Base-by-base conservation (phyloP, 1,140 invertebrate genomes). In the Pararge aegeria region DNA sequence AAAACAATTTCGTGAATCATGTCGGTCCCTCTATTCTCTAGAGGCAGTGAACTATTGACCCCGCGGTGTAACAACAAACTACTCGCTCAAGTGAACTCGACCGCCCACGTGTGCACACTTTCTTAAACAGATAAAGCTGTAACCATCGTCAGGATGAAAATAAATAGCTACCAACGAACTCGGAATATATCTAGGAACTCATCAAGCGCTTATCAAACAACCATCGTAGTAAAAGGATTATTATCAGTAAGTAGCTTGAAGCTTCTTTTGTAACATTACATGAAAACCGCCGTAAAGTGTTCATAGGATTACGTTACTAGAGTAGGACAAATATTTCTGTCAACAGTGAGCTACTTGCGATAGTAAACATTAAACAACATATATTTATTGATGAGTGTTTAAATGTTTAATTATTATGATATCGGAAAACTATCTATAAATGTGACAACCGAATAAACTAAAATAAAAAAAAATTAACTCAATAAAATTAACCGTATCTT, bases 1-100 rank as follows among this genome's bases (percentile, higher is more conserved):
- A 75, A 75, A 78, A 64, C 72, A 72, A 73, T 72, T 78, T 69
- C 37, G 62, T 86, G 81, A 87, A 67, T 86, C 83, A 86, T 70
- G 55, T 62, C 68, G 74, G 74, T 61, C 70, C 61, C 52, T 73
- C 69, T 84, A 70, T 79, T 72, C 74, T 74, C 37, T 70, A 61
- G 61, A 66, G 68, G 66, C 72, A 70, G 66, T 81, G 78, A 83
- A 78, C 78, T 56, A 72, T 48, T 83, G 82, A 85, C 80, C 82
- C 73, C 78, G 56, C 61, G 66, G 64, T 53, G 70, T 71, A 64
- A 78, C 72, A 68, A 68, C 68, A 68, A 75, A 78, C 77, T 73
- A 80, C 42, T 46, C 42, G 42, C 73, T 74, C 60, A 64, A 70
- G 70, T 70, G 74, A 83, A 82, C 82, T 78, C 75, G 80, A 76